Conservation (phyloP, 2,113 vertebrate genomes). For the Corvus cornix region DNA sequence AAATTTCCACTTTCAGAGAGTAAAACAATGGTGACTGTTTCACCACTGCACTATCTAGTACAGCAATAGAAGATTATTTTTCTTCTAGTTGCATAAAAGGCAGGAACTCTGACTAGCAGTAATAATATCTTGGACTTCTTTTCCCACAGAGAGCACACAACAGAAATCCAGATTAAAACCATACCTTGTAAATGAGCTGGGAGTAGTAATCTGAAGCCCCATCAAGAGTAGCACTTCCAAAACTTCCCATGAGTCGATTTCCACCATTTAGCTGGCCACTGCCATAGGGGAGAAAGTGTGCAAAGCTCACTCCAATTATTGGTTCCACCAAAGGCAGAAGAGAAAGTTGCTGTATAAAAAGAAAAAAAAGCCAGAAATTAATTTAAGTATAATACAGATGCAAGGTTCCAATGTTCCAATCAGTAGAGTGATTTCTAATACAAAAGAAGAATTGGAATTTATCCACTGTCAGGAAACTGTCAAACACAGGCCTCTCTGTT, state of each 20-base stretch:
- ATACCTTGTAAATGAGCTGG: conserved; percentile 91
- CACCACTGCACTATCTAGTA: not conserved
- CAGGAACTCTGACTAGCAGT: not conserved
- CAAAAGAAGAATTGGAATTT: not conserved
- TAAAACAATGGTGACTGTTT: not conserved
- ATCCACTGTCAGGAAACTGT: not conserved
- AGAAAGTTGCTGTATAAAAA: conserved; percentile 84
- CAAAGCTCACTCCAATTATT: conserved; percentile 89
- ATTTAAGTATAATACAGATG: not conserved
- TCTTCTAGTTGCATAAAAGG: not conserved
- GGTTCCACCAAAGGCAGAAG: conserved; percentile 96
- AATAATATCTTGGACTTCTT: not conserved
- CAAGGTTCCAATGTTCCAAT: not conserved
- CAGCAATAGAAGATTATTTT: not conserved
- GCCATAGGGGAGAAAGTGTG: conserved; percentile 92
- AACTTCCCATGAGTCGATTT: conserved; percentile 87
- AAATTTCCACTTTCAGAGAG: not conserved
- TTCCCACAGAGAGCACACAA: not conserved
- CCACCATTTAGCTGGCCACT: conserved; percentile 85
- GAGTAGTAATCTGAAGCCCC: conserved; percentile 95
- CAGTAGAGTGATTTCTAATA: not conserved
- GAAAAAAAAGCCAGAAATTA: conserved; percentile 3
- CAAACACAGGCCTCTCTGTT: not conserved
- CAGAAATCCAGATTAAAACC: not conserved
- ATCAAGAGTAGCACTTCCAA: conserved; percentile 90